Percentiles rank a stretch among this genome's conserved stretches.
These are phyloP conservation scores for Corella eumyota DNA, from an alignment of 23 tunicate species.

Conservation along the genomic window DNA sequence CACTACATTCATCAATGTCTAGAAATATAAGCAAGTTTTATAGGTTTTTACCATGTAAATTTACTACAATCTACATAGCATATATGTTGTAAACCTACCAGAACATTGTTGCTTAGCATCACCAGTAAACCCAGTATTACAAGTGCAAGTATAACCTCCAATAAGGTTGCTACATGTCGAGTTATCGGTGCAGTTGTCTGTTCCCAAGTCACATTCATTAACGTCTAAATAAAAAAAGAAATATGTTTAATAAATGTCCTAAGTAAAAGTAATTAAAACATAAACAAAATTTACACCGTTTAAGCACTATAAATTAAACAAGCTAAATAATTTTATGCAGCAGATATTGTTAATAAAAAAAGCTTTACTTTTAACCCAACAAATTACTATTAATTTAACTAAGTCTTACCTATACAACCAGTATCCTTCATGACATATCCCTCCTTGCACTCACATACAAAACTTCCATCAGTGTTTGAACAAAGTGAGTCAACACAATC, in stretches of 20 bases:
- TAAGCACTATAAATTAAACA: no score
- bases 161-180: constrained; percentile 24
- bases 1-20: constrained; percentile 18
- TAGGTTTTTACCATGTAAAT: no score
- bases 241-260: no score
- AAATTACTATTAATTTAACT: no score
- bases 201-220: constrained; percentile 23
- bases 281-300: no score
- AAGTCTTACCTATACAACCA: constrained; percentile 3
- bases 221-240: constrained; percentile 26
- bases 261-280: no score
- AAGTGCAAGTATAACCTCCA: constrained; percentile 28
- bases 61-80: no score
- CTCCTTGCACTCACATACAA: constrained; percentile 22
- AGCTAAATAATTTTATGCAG: no score
- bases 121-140: constrained; percentile 37
- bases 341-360: no score
- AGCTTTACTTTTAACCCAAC: no score
- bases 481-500: constrained; percentile 23
- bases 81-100: constrained; percentile 15
- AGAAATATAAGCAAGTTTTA: constrained; percentile 1
- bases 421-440: constrained; percentile 13
- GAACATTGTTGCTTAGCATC: constrained; percentile 19
- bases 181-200: constrained; percentile 5
- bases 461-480: constrained; percentile 27